A percentile compares a stretch with the other conserved stretches of the same genome.
phyloP scores from a whole-genome alignment of 2,797 vertebrate genomes.

The Propithecus deckenii region DNA sequence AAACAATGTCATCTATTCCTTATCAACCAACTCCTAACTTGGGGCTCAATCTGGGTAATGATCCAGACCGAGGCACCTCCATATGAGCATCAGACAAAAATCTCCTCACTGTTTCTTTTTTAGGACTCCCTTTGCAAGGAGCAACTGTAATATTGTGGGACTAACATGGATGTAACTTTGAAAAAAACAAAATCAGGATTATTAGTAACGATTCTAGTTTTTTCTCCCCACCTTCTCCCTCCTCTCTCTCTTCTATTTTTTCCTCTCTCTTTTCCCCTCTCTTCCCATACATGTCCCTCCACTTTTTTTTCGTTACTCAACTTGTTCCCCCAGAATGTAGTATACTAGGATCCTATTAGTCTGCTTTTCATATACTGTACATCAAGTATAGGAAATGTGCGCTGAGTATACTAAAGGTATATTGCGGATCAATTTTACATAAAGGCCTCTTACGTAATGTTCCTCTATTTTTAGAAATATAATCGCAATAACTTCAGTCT shows the following conservation, averaged over 20 bases:
- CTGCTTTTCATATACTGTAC: constrained; percentile 83
- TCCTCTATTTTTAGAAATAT: constrained; percentile 77
- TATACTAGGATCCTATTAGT: constrained; percentile 80
- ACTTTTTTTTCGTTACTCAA: constrained; percentile 67
- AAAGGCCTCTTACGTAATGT: constrained; percentile 77
- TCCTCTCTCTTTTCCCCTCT: constrained; percentile 73
- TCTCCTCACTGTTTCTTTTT: constrained; percentile 82
- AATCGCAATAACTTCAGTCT: constrained; percentile 90
- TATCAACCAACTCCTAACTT: constrained; percentile 98
- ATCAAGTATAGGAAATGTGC: constrained; percentile 81
- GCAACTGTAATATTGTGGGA: constrained; percentile 88
- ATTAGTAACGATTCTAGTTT: constrained; percentile 85
- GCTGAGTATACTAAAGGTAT: constrained; percentile 73
- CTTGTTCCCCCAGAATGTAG: constrained; percentile 68
- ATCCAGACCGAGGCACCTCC: constrained; percentile 99
- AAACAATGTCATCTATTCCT: constrained; percentile 99
- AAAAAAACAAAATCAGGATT: constrained; percentile 80
- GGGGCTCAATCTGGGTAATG: constrained; percentile 97
- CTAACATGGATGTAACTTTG: constrained; percentile 90
- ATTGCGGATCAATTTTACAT: constrained; percentile 80
- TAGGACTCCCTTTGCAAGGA: constrained; percentile 89
- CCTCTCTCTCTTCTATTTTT: constrained; percentile 60
- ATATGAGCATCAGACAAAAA: constrained; percentile 89
- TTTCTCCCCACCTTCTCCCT: constrained; percentile 75
- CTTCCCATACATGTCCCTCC: constrained; percentile 52